Evolutionary conservation across 2,888 invertebrate species (phyloP).

Genomic region (Pyrocoelia pectoralis): DNA sequence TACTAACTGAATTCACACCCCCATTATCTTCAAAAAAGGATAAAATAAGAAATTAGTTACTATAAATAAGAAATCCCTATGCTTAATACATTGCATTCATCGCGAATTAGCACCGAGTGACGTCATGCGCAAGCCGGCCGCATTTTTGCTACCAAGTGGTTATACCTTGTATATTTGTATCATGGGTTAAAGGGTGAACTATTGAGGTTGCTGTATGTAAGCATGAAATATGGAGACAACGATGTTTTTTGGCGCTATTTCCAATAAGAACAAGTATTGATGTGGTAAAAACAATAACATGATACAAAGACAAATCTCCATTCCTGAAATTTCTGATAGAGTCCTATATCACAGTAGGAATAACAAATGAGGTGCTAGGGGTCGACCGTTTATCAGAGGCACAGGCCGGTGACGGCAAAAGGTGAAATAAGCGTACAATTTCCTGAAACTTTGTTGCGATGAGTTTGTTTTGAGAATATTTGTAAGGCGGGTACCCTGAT

Average conservation of each 20-base stretch:
- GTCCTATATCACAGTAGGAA: slow-evolving; percentile 53
- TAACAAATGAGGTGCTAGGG: slow-evolving; percentile 51
- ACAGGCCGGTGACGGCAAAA: slow-evolving; percentile 42
- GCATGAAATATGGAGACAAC: neutral
- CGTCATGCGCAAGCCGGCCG: too few relatives aligned
- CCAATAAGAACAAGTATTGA: neutral
- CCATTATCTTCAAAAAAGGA: too few relatives aligned
- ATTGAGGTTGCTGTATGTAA: too few relatives aligned
- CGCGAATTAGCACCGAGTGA: too few relatives aligned
- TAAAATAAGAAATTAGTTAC: too few relatives aligned
- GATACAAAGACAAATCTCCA: slow-evolving; percentile 52
- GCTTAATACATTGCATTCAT: too few relatives aligned
- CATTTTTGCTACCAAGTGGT: too few relatives aligned
- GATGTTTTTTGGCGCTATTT: neutral
- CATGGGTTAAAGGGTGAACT: too few relatives aligned
- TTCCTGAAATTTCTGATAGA: slow-evolving; percentile 54
- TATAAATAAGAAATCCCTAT: too few relatives aligned
- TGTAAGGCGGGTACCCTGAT: slow-evolving; percentile 44
- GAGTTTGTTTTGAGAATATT: slow-evolving; percentile 47
- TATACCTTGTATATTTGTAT: too few relatives aligned
- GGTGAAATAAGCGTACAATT: slow-evolving; percentile 46
- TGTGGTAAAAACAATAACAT: slow-evolving; percentile 47
- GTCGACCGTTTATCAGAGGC: slow-evolving; percentile 51
- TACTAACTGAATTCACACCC: too few relatives aligned
- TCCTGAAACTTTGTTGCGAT: slow-evolving; percentile 44